Evolutionary conservation across 1,140 invertebrate species (phyloP), one percentile per base, ranked within the genome.

Genomic region (Papilio helenus): DNA sequence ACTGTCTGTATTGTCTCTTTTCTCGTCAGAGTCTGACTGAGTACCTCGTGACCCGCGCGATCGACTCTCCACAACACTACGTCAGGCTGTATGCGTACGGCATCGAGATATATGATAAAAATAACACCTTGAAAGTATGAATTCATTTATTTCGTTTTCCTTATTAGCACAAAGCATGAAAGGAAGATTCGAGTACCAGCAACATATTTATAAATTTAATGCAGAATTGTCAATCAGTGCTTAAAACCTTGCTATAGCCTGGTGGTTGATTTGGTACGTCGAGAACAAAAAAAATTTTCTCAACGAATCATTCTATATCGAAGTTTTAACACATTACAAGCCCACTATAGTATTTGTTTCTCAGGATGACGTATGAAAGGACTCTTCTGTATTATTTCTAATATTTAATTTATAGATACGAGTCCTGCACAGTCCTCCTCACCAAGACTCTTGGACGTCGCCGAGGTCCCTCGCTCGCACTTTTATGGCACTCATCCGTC

Each of bases 381-480:
- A 49, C 2, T 18, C 7, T 8, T 51, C 16, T 55, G 10, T 20
- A 20, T 18, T 51, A 51, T 7, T 20, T 55, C n/a, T 55, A 29
- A 0, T 16, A 5, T 68, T 68, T 34, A 29, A 29, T 65, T 80
- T 46, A 0, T 74, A 92, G 90, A 74, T 91, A 0, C 79, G 83
- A 79, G 91, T 86, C 0, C 76, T 92, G n/a, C 91, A 92, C 87
- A 93, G 92, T 81, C 92, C 91, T 0, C 80, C 92, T 8, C 90
- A 92, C 72, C 77, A 83, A 2, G 92, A 93, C 77, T 61, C 83
- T 1, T 82, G 83, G 0, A 88, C 91, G 0, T 89, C 91, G 0
- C 88, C 90, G 0, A 81, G 91, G 1, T 87, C 92, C 0, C 44
- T 93, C 0, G 89, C 89, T 0, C 85, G 90, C 0, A 83, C 84